Base-by-base conservation (phyloP, 2,797 vertebrate species). In the Brachyrhaphis roseni region DNA sequence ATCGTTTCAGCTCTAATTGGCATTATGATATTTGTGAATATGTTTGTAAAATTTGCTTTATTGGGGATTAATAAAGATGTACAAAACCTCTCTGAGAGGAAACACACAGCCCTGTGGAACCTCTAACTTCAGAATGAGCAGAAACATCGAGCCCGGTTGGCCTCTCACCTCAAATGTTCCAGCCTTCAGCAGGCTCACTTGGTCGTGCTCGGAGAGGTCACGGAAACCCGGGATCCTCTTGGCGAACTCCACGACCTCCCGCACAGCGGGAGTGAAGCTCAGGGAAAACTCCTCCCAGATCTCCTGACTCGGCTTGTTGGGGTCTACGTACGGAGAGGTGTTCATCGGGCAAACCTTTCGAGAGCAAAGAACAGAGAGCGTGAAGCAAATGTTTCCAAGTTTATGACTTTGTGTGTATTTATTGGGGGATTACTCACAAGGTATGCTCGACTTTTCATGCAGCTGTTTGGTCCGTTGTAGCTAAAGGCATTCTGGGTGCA, bases 271-370 rank as follows among this genome's bases (percentile, higher is more conserved):
- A 10, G 98, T 99, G 93, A 99, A 99, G 91, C 98, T 98, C 96
- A 97, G 94, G 45, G 98, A 99, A 93, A 99, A 99, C 92, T 99
- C 98, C 95, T 99, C 98, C 98, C 98, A 99, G 89, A 99, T 92
- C 93, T 98, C 97, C 93, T 99, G 97, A 76, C 97, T 97, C 11
- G 97, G 96, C 90, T 97, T 98, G 89, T 88, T 93, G 75, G 98
- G 97, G 91, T 98, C 97, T 92, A 99, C 97, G 1, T 95, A 95
- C 0, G 98, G 98, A 57, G 97, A 97, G 43, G 95, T 94, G 93
- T 96, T 98, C 98, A 98, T 99, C 2, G 98, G 98, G 91, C 97
- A 99, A 71, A 99, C 97, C 98, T 99, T 92, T 26, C 53, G 71
- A 47, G 7, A 46, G 4, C 28, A 36, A 72, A 45, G 34, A n/a